A percentile compares a stretch with the other conserved stretches of the same genome.
Conservation (phyloP, 2,113 vertebrate genomes). For the Daubentonia madagascariensis region DNA sequence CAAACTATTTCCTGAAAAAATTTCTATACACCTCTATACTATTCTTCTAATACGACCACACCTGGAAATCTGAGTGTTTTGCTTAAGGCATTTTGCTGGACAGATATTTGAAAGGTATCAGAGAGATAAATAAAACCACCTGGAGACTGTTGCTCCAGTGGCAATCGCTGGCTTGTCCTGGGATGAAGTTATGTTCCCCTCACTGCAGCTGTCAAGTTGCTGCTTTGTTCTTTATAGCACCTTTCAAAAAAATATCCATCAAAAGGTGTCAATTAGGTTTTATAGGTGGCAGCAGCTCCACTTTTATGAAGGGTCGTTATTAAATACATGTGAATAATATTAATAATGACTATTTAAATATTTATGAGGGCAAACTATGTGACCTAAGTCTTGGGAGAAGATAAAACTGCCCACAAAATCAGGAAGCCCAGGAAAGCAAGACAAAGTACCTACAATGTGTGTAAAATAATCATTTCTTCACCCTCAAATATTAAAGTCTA, state of each 20-base stretch:
- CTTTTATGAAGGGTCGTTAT: slow-evolving; percentile 33
- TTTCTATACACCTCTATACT: not conserved
- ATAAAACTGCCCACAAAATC: not conserved
- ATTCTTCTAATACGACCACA: not conserved
- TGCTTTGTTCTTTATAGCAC: slow-evolving; percentile 45
- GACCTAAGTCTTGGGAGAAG: not conserved
- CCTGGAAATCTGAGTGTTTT: slow-evolving; percentile 43
- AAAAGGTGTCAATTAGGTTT: slow-evolving; percentile 31
- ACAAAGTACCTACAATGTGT: not conserved
- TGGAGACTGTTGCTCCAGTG: not conserved
- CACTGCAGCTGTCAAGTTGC: not conserved
- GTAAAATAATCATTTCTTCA: not conserved
- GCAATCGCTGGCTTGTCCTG: not conserved
- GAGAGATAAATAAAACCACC: slow-evolving; percentile 60
- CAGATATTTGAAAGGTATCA: slow-evolving; percentile 47
- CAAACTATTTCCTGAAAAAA: not conserved
- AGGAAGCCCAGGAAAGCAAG: not conserved
- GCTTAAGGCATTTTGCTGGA: not conserved
- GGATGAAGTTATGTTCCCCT: not conserved
- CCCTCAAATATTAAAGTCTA: not conserved
- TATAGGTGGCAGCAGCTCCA: slow-evolving; percentile 4
- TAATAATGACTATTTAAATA: slow-evolving; percentile 52
- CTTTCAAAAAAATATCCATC: slow-evolving; percentile 34
- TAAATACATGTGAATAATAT: slow-evolving; percentile 23
- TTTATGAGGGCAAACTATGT: not conserved